A percentile compares a stretch with the other conserved stretches of the same genome.
These are phyloP conservation scores for Botia kubotai DNA, from an alignment of 2,797 vertebrate genomes.

Conservation along the genomic window DNA sequence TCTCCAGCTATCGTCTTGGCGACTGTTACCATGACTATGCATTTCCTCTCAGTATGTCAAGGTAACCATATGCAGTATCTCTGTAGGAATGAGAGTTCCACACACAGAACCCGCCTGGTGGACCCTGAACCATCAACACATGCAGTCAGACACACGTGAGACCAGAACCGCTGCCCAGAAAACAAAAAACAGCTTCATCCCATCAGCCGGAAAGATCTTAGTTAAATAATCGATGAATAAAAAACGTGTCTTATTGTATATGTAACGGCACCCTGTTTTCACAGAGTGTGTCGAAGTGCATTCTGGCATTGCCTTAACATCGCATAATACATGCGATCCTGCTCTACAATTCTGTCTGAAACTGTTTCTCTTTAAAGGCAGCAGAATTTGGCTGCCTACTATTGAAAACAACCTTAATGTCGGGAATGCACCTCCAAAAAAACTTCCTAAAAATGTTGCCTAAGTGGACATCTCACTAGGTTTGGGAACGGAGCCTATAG, in stretches of 20 bases:
- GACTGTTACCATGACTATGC: slow-evolving; percentile 64
- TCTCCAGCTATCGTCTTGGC: slow-evolving; percentile 47
- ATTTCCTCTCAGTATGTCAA: slow-evolving; percentile 62
- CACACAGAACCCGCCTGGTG: slow-evolving; percentile 37
- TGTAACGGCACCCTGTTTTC: too few species aligned
- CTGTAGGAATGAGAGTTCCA: slow-evolving; percentile 70
- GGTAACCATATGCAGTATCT: slow-evolving; percentile 54
- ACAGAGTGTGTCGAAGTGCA: too few species aligned
- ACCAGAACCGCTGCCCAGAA: neutral
- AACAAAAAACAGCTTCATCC: neutral
- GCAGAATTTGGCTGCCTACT: too few species aligned
- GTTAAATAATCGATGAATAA: too few species aligned
- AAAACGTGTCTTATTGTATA: too few species aligned
- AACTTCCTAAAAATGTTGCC: neutral
- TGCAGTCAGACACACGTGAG: slow-evolving; percentile 19
- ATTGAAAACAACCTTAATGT: neutral
- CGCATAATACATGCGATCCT: too few species aligned
- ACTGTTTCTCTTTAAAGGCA: too few species aligned
- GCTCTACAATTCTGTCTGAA: too few species aligned
- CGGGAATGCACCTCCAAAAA: neutral
- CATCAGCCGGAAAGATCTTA: too few species aligned
- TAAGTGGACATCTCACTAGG: neutral
- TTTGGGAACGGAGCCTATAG: neutral
- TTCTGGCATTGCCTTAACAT: too few species aligned
- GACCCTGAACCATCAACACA: neutral